Conservation (phyloP, 2,888 invertebrate species). For the Diaperis boleti region DNA sequence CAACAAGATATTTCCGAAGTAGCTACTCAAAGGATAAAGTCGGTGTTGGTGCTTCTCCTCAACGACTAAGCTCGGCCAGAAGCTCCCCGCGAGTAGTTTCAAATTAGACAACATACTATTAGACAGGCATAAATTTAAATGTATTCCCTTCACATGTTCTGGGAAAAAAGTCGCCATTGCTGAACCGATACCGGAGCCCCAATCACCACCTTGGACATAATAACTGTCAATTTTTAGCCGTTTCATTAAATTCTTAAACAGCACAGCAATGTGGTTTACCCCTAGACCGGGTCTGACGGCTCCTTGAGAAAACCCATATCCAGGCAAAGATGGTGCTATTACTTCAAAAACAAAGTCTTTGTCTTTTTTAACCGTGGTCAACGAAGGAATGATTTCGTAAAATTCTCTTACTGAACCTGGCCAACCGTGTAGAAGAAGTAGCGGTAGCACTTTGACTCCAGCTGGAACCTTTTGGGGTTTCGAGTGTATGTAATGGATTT, state of each 20-base stretch:
- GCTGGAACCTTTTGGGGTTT: constrained; percentile 66
- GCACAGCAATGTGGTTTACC: constrained; percentile 69
- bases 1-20: constrained; percentile 4
- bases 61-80: constrained; percentile 72
- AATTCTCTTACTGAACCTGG: too few relatives aligned
- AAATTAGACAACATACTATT: constrained; percentile 61
- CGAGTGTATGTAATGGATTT: constrained; percentile 77
- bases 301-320: constrained; percentile 57
- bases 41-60: constrained; percentile 66
- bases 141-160: constrained; percentile 69
- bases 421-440: constrained; percentile 89
- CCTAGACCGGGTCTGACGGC: constrained; percentile 74
- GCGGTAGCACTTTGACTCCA: constrained; percentile 69
- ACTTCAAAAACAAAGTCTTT: constrained; percentile 44
- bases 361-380: constrained; percentile 34
- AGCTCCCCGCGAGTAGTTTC: constrained; percentile 65
- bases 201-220: constrained; percentile 85
- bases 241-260: constrained; percentile 78
- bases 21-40: constrained; percentile 67
- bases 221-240: constrained; percentile 76
- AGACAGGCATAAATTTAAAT: constrained; percentile 69
- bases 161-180: constrained; percentile 75
- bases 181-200: constrained; percentile 78
- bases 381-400: constrained; percentile 69
- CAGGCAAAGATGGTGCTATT: too few relatives aligned